Percentiles rank a stretch among this genome's conserved stretches.
Evolutionary conservation across 2,888 invertebrate species (phyloP).

Genomic region (Rhagophthalmus giganteus): DNA sequence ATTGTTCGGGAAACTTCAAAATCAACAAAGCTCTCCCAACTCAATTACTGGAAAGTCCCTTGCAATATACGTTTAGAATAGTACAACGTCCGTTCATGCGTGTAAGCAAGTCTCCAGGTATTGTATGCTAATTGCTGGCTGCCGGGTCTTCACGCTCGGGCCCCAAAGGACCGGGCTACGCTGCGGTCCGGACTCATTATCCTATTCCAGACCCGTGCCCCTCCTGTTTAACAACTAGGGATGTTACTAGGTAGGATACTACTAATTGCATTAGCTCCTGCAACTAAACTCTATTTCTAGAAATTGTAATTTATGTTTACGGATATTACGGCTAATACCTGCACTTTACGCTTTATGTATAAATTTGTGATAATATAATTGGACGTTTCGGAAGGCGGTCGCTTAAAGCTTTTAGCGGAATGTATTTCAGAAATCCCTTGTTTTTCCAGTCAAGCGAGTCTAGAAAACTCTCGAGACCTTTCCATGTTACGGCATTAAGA

Average conservation of each 20-base stretch:
- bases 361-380: background rate
- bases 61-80: conserved; percentile 32
- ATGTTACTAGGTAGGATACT: conserved; percentile 45
- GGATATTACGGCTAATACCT: conserved; percentile 13
- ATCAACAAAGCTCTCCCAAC: conserved; percentile 27
- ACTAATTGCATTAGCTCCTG: conserved; percentile 49
- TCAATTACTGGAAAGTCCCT: conserved; percentile 35
- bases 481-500: background rate
- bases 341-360: background rate
- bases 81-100: conserved; percentile 35
- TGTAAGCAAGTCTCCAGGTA: conserved; percentile 42
- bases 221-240: conserved; percentile 46
- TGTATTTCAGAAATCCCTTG: background rate
- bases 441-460: background rate
- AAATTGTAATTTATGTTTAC: conserved; percentile 44
- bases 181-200: conserved; percentile 46
- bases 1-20: conserved; percentile 16
- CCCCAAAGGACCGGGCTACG: conserved; percentile 40
- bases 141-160: conserved; percentile 41
- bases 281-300: conserved; percentile 43
- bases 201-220: conserved; percentile 40
- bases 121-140: conserved; percentile 47
- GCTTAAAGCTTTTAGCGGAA: background rate
- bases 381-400: background rate
- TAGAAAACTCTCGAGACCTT: background rate